Conservation (phyloP, 2,113 vertebrate genomes). For the Tringa solitaria region DNA sequence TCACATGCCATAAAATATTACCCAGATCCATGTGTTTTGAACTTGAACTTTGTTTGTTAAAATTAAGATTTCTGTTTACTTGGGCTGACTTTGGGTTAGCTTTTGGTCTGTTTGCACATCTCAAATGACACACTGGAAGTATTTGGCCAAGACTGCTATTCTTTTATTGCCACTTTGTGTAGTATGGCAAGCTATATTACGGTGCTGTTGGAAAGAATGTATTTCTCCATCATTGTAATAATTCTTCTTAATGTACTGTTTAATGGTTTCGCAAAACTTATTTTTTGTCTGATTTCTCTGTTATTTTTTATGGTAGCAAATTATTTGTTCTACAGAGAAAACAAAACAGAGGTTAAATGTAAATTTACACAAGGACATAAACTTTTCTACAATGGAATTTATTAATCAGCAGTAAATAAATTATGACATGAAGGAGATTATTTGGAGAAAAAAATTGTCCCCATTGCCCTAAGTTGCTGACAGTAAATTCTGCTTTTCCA, state of each 20-base stretch:
- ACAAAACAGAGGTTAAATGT: not conserved
- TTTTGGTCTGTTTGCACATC: not conserved
- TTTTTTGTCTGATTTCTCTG: not conserved
- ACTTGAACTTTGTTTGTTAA: not conserved
- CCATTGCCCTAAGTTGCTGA: not conserved
- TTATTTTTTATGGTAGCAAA: not conserved
- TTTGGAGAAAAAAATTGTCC: not conserved
- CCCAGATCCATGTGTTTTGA: not conserved
- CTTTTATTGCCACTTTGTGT: not conserved
- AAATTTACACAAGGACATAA: not conserved
- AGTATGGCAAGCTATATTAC: not conserved
- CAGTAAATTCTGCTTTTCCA: not conserved
- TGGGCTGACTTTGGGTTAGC: not conserved
- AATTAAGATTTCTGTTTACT: not conserved
- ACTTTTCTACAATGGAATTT: not conserved
- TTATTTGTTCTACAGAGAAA: not conserved
- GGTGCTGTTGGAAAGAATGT: not conserved
- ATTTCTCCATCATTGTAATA: not conserved
- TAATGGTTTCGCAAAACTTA: not conserved
- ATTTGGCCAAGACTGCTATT: not conserved
- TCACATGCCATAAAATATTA: not conserved
- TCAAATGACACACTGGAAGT: not conserved
- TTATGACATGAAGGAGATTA: not conserved
- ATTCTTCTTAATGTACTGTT: not conserved
- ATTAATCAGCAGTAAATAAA: not conserved